Evolutionary conservation across 2,797 vertebrate genomes (phyloP).

Genomic region (Labeo calbasu): DNA sequence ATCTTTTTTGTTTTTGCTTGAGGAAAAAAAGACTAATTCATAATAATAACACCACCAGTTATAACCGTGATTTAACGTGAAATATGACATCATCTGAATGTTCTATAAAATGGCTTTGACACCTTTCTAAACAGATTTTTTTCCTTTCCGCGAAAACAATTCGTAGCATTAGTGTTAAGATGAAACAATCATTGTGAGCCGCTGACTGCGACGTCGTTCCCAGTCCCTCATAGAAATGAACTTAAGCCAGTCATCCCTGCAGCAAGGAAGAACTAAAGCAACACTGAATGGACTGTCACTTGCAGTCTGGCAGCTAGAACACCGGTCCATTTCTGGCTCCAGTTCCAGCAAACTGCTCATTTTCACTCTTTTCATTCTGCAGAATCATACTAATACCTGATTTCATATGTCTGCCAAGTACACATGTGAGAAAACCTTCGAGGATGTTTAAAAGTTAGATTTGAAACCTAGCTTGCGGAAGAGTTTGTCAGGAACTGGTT

Average conservation of each 20-base stretch:
- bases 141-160: slow-evolving; percentile 59
- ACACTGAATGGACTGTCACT: slow-evolving; percentile 5
- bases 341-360: slow-evolving; percentile 39
- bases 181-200: slow-evolving; percentile 65
- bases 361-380: slow-evolving; percentile 36
- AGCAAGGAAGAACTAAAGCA: slow-evolving; percentile 54
- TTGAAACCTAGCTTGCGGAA: slow-evolving; percentile 38
- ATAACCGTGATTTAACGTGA: slow-evolving; percentile 66
- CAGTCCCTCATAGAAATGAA: slow-evolving; percentile 64
- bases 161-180: slow-evolving; percentile 64
- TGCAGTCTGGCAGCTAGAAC: slow-evolving; percentile 55
- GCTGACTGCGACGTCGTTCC: slow-evolving; percentile 58
- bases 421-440: slow-evolving; percentile 24
- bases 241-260: slow-evolving; percentile 42
- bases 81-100: slow-evolving; percentile 65
- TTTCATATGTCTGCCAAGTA: slow-evolving; percentile 34
- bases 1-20: slow-evolving; percentile 57
- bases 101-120: slow-evolving; percentile 65
- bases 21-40: slow-evolving; percentile 63
- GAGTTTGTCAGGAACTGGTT: slow-evolving; percentile 18
- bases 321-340: slow-evolving; percentile 27
- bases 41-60: slow-evolving; percentile 64
- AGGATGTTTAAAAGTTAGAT: slow-evolving; percentile 23
- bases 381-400: slow-evolving; percentile 24
- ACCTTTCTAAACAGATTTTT: slow-evolving; percentile 51